phyloP scores from a whole-genome alignment of 2,113 vertebrate genomes.

The Puma concolor region DNA sequence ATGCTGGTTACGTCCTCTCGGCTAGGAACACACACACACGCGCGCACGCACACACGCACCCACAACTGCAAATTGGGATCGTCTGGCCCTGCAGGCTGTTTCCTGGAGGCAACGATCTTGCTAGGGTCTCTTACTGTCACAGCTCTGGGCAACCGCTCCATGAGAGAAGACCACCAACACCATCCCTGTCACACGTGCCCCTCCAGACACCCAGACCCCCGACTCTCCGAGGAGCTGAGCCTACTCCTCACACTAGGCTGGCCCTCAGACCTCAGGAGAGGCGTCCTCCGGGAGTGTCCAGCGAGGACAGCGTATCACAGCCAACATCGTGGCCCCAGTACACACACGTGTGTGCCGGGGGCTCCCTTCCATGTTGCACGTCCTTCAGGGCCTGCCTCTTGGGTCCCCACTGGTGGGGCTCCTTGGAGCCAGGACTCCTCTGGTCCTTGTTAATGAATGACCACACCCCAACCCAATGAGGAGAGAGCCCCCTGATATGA shows the following conservation, averaged over 20 bases:
- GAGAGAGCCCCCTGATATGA: neutral
- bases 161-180: neutral
- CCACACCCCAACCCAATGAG: too few relatives aligned
- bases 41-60: rapidly evolving
- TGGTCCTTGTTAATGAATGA: neutral
- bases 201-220: neutral
- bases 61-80: neutral
- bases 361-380: rapidly evolving
- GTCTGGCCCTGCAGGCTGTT: neutral
- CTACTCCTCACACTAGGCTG: neutral
- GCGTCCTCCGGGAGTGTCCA: neutral
- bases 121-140: neutral
- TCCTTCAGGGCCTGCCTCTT: neutral
- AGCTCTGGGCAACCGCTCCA: neutral
- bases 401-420: neutral
- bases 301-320: neutral
- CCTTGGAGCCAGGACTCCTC: neutral
- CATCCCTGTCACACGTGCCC: neutral
- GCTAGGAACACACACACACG: neutral
- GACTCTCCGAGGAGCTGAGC: neutral
- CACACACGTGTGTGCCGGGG: rapidly evolving
- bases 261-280: neutral
- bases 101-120: neutral
- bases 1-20: neutral
- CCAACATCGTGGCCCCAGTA: neutral